A percentile compares a stretch with the other conserved stretches of the same genome.
Evolutionary conservation across 2,797 vertebrate species (phyloP).

Genomic region (Anomalospiza imberbis): DNA sequence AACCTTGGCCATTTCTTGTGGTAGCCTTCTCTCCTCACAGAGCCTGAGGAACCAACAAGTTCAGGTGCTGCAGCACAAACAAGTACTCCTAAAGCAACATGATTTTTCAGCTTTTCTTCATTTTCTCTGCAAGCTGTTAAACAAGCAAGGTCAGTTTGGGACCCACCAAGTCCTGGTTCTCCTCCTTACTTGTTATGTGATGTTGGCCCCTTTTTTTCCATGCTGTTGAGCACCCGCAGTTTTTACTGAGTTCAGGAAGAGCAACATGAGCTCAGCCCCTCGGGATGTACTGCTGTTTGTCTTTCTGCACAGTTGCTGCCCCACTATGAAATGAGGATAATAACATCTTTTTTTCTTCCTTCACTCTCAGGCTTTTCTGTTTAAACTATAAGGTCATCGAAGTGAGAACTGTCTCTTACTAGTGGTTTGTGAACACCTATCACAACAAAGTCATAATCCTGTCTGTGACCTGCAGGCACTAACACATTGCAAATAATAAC

Average conservation of each 20-base stretch:
- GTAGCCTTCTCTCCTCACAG: background rate
- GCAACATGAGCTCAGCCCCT: background rate
- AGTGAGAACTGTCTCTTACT: background rate
- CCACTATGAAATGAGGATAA: background rate
- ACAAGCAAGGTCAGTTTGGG: background rate
- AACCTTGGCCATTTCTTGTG: background rate
- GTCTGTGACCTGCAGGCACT: constrained; percentile 30
- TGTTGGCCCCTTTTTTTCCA: background rate
- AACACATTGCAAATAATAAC: constrained; percentile 38
- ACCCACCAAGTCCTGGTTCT: background rate
- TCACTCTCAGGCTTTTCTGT: background rate
- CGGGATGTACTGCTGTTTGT: background rate
- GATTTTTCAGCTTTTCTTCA: background rate
- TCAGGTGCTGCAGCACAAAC: background rate
- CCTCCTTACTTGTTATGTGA: background rate
- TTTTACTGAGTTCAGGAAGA: background rate
- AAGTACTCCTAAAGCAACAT: background rate
- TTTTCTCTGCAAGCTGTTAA: background rate
- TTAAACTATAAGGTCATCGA: background rate
- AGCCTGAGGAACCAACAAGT: background rate
- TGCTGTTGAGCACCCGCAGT: background rate
- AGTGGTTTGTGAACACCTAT: background rate
- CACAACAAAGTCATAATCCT: constrained; percentile 25
- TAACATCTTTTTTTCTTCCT: background rate
- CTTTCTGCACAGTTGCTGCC: background rate